Conservation (phyloP, 1,140 invertebrate genomes). For the Uloborus diversus region DNA sequence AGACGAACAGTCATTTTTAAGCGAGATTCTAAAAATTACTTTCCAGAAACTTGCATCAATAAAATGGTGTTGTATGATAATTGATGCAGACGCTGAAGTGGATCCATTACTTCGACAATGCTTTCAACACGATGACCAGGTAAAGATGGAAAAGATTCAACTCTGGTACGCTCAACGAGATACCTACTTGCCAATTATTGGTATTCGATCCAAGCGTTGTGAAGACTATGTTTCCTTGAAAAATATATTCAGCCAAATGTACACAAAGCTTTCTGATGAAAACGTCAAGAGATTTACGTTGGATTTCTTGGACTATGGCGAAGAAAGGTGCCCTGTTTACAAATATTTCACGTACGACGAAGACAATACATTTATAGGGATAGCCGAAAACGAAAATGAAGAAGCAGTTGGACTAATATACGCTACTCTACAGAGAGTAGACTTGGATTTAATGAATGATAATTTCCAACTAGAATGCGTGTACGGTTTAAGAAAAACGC, state of each 20-base stretch:
- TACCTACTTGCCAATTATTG: slow-evolving; percentile 1
- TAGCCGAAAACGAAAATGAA: slow-evolving; percentile 12
- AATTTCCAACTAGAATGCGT: slow-evolving; percentile 33
- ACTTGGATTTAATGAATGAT: slow-evolving; percentile 20
- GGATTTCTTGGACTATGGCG: slow-evolving; percentile 40
- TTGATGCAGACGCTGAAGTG: background rate
- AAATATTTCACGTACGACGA: slow-evolving; percentile 38
- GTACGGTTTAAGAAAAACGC: slow-evolving; percentile 6
- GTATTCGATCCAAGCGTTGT: slow-evolving; percentile 23
- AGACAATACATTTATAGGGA: slow-evolving; percentile 15
- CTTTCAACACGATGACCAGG: background rate
- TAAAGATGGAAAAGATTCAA: background rate
- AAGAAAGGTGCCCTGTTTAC: slow-evolving; percentile 18
- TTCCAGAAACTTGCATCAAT: slow-evolving; percentile 1
- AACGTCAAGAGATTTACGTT: slow-evolving; percentile 1
- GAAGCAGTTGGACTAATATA: slow-evolving; percentile 32
- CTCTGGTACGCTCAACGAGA: background rate
- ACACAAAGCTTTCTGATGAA: background rate
- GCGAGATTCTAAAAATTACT: background rate
- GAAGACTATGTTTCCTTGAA: slow-evolving; percentile 34
- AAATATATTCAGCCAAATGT: slow-evolving; percentile 40
- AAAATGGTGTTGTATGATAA: slow-evolving; percentile 14
- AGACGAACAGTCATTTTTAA: background rate
- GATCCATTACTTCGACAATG: background rate
- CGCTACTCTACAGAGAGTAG: background rate